Evolutionary conservation across 2,113 vertebrate genomes (phyloP), one percentile per base, ranked within the genome.

Genomic region (Sclerurus mexicanus): DNA sequence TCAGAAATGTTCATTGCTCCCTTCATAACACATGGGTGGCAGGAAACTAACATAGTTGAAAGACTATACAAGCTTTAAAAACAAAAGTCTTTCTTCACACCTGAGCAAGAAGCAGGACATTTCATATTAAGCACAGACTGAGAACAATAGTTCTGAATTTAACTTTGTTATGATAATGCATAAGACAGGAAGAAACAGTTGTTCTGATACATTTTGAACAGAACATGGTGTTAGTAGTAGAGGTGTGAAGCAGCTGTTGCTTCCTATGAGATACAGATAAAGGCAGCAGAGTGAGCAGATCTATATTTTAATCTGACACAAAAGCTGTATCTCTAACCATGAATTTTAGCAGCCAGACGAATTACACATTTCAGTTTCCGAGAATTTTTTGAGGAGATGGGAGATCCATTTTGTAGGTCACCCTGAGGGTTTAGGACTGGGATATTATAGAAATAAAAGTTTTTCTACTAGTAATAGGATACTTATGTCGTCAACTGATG

Each of bases 21-120:
- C 0, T 1, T 56, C 8, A 4, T 56, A 56, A 74, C 23, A 22
- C 33, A 37, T 12, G 12, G 11, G 12, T 2, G 2, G 9, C 28
- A 55, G 46, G 35, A 35, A 79, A 8, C 39, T 68, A 55, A 31
- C 8, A 63, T 24, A 49, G 3, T 2, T 63, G 75, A 16, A 94
- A 71, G 15, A 83, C 23, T 5, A 50, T 6, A 40, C 0, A 27
- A 28, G 13, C 3, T 80, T 63, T 79, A 40, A 79, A 67, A 31
- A 25, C 9, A 39, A 28, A 78, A 92, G 2, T 4, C 44, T 23
- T 75, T 87, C 47, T 81, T 78, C 56, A 78, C 25, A 79, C 17
- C 14, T 71, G 33, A 83, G 10, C 8, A 80, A 76, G 67, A 84
- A 89, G 21, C 12, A 60, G 35, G 39, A 64, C 4, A 14, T 64